Conservation (phyloP, 2,113 vertebrate species). For the Amphiprion ocellaris region DNA sequence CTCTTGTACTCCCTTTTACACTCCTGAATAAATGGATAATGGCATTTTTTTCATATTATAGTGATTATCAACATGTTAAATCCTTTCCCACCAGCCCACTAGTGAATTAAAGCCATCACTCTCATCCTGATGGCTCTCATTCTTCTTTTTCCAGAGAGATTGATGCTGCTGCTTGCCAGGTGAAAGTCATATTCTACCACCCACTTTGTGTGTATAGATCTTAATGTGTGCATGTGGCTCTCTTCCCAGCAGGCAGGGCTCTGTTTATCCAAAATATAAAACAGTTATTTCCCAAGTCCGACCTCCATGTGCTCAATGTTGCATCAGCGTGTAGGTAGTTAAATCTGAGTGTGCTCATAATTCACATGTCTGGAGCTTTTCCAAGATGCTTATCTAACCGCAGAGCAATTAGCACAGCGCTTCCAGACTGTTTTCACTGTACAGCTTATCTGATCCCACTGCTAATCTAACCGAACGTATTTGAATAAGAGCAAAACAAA, state of each 20-base stretch:
- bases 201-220: slow-evolving; percentile 29
- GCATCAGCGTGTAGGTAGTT: slow-evolving; percentile 51
- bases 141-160: slow-evolving; percentile 71
- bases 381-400: slow-evolving; percentile 69
- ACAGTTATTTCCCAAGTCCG: slow-evolving; percentile 40
- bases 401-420: slow-evolving; percentile 64
- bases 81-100: slow-evolving; percentile 50
- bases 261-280: slow-evolving; percentile 50
- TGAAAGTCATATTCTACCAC: slow-evolving; percentile 66
- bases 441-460: slow-evolving; percentile 49
- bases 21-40: slow-evolving; percentile 48
- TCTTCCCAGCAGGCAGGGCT: background rate
- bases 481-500: slow-evolving; percentile 39
- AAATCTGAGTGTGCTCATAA: slow-evolving; percentile 62
- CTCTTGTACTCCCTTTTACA: background rate
- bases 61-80: slow-evolving; percentile 62
- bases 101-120: slow-evolving; percentile 79
- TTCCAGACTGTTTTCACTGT: slow-evolving; percentile 53
- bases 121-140: slow-evolving; percentile 66
- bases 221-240: slow-evolving; percentile 25
- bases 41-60: slow-evolving; percentile 29
- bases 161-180: slow-evolving; percentile 61
- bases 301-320: slow-evolving; percentile 55
- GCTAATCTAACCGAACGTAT: slow-evolving; percentile 35
- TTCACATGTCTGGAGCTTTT: slow-evolving; percentile 63